These are phyloP conservation scores for Struthio camelus DNA, from an alignment of 2,113 vertebrate species.

Conservation along the genomic window DNA sequence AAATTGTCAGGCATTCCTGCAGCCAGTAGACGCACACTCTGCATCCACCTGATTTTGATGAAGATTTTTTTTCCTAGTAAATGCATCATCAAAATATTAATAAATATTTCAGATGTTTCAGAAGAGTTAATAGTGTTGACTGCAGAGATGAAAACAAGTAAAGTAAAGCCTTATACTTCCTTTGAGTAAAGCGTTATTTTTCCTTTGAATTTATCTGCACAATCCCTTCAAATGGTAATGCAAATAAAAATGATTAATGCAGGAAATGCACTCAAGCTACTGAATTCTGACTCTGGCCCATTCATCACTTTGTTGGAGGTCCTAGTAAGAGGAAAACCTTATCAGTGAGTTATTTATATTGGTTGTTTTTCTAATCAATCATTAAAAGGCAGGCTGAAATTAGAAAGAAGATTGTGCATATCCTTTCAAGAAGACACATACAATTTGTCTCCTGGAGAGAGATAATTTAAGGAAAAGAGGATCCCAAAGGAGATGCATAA, in stretches of 20 bases:
- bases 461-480: neutral
- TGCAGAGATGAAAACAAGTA: neutral
- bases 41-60: neutral
- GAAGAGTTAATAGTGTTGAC: neutral
- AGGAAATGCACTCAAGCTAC: neutral
- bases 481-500: neutral
- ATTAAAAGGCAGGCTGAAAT: neutral
- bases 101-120: neutral
- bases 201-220: neutral
- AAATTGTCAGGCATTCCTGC: neutral
- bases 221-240: neutral
- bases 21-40: neutral
- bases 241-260: neutral
- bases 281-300: neutral
- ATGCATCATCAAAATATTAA: neutral
- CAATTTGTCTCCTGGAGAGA: neutral
- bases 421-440: rapidly evolving
- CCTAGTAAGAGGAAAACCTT: neutral
- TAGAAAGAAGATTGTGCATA: neutral
- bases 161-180: neutral
- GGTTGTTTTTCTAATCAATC: neutral
- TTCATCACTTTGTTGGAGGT: neutral
- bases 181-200: neutral
- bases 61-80: neutral
- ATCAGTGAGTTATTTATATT: neutral